Evolutionary conservation across 2,113 vertebrate species (phyloP), one percentile per base, ranked within the genome.

Genomic region (Sphaerodactylus townsendi): DNA sequence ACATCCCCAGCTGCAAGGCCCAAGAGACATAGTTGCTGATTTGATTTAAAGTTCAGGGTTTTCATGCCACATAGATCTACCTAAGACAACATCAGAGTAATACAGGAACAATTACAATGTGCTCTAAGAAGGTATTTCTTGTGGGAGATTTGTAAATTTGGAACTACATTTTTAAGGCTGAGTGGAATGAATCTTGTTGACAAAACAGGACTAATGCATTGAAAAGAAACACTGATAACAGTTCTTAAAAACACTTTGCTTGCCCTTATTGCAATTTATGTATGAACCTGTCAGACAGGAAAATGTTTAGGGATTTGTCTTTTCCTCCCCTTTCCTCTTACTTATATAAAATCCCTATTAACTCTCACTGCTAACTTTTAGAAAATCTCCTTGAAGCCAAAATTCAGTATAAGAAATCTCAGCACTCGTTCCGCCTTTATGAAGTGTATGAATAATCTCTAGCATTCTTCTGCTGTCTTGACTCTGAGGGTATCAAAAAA

Each of bases 141-240:
- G 50, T 83, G 41, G 53, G 65, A 76, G 14, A 25, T 71, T 21
- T 21, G 62, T 64, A 82, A 68, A 41, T 90, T 74, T 89, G 41
- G 81, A 88, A 68, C 72, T 84, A 53, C 3, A 68, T 91, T 92
- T 90, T 79, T 76, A 82, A 88, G 76, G 30, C 48, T 88, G 44
- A 76, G 39, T 71, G 82, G 39, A 83, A 89, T 92, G 90, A 91
- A 84, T 87, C 70, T 87, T 92, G 83, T 85, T 93, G 86, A 90
- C 59, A 89, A 94, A 91, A 85, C 6, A 76, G 90, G 78, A 39
- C 2, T 77, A 62, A 87, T 86, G 39, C 72, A 23, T 84, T 92
- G 81, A 90, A 90, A 81, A 41, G 85, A 87, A 87, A 4, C 77
- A 79, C 28, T 84, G 77, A 82, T 81, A 91, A 90, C 2, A 84